Base-by-base conservation (phyloP, 2,797 vertebrate genomes). In the Trachurus trachurus region DNA sequence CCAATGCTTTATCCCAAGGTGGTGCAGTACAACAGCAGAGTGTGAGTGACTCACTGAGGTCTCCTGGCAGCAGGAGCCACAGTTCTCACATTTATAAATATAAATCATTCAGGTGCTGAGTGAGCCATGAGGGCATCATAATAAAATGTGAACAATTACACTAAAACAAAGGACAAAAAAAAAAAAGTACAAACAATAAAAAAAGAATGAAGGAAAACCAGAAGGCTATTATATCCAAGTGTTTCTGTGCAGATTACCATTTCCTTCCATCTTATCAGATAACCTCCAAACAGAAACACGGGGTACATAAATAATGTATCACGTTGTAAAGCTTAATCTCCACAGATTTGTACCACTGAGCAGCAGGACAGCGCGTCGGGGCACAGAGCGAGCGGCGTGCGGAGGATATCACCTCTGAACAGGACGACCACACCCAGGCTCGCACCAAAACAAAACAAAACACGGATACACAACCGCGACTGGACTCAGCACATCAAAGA, bases 381-480 rank as follows among this genome's bases (percentile, higher is more conserved):
- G 61, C 31, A 5, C 47, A 11, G 61, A 26, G 67, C 9, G 61
- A 56, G 72, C 29, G 45, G 74, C 0, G 6, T 60, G 71, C 52
- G 74, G 64, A 89, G 86, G 83, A 87, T 85, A 77, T 92, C 78
- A 77, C 76, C 80, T 78, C 76, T 42, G 71, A 76, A 79, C 86
- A 88, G 89, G 88, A 89, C 74, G 12, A 77, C 86, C 90, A 89
- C 93, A 87, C 90, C 91, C 89, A 37, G 57, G n/a, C 66, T 52
- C 71, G 44, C 75, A 56, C 53, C 56, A 61, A 69, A 47, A 68
- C 44, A 62, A 81, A 89, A 92, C 87, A 90, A 91, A 89, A 87
- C 81, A 86, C 87, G 86, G 91, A 92, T 91, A 82, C 56, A 76
- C 74, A 57, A 71, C 72, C 21, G 71, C 0, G 58, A 78, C 60